These are phyloP conservation scores for Leptinotarsa haldemani DNA, from an alignment of 2,888 invertebrate species.

Conservation along the genomic window DNA sequence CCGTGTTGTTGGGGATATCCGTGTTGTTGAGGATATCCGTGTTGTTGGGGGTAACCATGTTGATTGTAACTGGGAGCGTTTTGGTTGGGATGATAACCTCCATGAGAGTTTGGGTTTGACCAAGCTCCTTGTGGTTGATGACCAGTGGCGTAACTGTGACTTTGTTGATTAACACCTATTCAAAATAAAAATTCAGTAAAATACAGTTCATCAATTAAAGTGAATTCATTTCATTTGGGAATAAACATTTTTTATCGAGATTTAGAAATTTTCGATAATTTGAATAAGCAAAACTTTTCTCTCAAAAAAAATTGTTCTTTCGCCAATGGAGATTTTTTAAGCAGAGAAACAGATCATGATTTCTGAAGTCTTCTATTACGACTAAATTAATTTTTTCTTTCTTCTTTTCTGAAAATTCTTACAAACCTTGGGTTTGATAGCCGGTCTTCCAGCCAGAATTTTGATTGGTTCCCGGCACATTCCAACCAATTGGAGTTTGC, in stretches of 20 bases:
- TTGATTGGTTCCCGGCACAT: slow-evolving; percentile 47
- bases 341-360: no score
- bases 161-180: slow-evolving; percentile 32
- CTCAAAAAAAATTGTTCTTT: no score
- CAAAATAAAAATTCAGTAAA: not conserved
- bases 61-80: slow-evolving; percentile 22
- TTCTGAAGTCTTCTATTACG: no score
- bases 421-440: slow-evolving; percentile 13
- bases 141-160: slow-evolving; percentile 26
- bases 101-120: slow-evolving; percentile 25
- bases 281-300: no score
- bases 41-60: slow-evolving; percentile 27
- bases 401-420: no score
- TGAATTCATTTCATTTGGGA: no score
- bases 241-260: no score
- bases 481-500: slow-evolving; percentile 53
- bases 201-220: no score
- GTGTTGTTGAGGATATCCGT: slow-evolving; percentile 28
- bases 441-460: slow-evolving; percentile 21
- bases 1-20: slow-evolving; percentile 28
- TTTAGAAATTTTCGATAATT: no score
- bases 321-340: no score
- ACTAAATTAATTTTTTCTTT: no score
- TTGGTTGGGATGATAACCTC: slow-evolving; percentile 17
- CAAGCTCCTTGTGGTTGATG: slow-evolving; percentile 33